Conservation (phyloP, 1,140 invertebrate species). For the Tetranychus urticae region DNA sequence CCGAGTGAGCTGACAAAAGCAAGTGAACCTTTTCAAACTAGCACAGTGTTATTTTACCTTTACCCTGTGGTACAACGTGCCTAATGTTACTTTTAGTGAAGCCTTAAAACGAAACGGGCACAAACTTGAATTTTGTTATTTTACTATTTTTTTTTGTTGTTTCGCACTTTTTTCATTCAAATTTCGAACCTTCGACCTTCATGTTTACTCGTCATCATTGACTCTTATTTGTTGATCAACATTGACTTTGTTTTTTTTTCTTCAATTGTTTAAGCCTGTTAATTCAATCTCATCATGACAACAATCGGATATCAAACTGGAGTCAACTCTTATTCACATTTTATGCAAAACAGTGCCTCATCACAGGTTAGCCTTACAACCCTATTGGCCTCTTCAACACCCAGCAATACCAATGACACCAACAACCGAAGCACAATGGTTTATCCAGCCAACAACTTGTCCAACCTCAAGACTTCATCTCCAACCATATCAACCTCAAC, state of each 20-base stretch:
- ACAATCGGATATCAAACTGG: neutral
- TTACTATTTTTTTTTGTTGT: neutral
- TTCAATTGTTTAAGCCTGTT: neutral
- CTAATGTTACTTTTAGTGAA: neutral
- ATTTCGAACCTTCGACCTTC: neutral
- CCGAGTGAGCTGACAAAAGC: neutral
- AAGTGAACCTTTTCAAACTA: neutral
- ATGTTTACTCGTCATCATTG: neutral
- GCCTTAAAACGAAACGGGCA: neutral
- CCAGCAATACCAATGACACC: neutral
- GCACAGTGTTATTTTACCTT: neutral
- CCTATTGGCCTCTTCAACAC: neutral
- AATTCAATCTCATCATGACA: neutral
- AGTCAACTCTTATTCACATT: neutral
- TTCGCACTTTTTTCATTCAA: neutral
- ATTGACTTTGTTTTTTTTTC: neutral
- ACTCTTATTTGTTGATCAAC: neutral
- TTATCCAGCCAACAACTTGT: neutral
- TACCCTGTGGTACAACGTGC: neutral
- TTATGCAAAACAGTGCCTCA: neutral
- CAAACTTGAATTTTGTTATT: neutral
- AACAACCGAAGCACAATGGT: neutral
- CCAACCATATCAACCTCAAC: neutral
- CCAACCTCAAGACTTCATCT: neutral
- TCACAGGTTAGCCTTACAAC: neutral